These are phyloP conservation scores for Oikopleura dioica DNA, from an alignment of 23 tunicate species.

Conservation along the genomic window DNA sequence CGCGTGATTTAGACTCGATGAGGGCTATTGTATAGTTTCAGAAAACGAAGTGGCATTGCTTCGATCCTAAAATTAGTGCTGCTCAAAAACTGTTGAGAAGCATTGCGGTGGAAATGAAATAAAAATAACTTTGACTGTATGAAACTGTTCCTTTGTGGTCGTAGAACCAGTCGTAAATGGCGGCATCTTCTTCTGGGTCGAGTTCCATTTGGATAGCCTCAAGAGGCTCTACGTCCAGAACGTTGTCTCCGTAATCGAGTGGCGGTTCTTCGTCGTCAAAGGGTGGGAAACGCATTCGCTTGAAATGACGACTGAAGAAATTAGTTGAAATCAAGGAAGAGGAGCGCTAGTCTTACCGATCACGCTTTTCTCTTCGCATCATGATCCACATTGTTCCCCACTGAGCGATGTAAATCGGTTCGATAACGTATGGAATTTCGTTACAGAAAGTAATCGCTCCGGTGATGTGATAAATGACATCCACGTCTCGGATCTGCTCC, in stretches of 20 bases:
- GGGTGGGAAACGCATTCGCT: conserved; percentile 96
- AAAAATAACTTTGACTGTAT: neutral
- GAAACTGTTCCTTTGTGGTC: conserved; percentile 27
- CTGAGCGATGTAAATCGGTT: conserved; percentile 89
- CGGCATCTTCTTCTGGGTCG: conserved; percentile 83
- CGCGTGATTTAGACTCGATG: conserved; percentile 13
- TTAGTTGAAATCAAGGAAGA: too few species aligned
- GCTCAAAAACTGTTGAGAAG: too few species aligned
- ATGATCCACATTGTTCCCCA: conserved; percentile 99
- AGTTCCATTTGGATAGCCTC: conserved; percentile 91
- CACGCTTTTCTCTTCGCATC: conserved; percentile 95
- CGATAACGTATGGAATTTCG: conserved; percentile 93
- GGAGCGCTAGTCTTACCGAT: too few species aligned
- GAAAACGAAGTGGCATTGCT: too few species aligned
- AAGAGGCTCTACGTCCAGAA: conserved; percentile 88
- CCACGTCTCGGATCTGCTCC: conserved; percentile 96
- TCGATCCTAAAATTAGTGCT: too few species aligned
- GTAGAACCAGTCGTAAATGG: conserved; percentile 79
- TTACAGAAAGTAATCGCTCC: conserved; percentile 94
- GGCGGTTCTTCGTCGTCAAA: conserved; percentile 99
- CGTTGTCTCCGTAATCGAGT: conserved; percentile 89
- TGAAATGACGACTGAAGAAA: conserved; percentile 91
- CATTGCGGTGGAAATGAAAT: conserved; percentile 22
- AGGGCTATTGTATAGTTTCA: neutral
- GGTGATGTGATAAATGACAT: conserved; percentile 90